phyloP scores from a whole-genome alignment of 1,140 invertebrate species.

The Adelges cooleyi region DNA sequence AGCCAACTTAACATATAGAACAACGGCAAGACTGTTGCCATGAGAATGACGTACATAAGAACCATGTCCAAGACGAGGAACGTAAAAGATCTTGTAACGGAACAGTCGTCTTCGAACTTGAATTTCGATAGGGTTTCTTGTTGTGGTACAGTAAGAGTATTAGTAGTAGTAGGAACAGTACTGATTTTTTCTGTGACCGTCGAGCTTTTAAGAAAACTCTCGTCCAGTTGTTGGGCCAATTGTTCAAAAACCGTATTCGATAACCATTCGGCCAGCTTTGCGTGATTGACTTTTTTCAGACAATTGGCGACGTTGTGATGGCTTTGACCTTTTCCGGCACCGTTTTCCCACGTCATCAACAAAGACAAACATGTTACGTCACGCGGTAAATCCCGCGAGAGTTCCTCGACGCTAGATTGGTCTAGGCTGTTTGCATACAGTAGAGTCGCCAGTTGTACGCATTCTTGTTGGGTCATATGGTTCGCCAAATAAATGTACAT shows the following conservation, averaged over 20 bases:
- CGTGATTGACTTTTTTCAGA: background rate
- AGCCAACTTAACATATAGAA: background rate
- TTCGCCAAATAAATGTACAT: constrained; percentile 11
- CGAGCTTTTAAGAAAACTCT: background rate
- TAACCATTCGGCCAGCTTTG: constrained; percentile 9
- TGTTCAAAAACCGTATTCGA: constrained; percentile 2
- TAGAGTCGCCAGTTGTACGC: background rate
- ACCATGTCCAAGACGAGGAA: background rate
- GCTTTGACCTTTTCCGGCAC: background rate
- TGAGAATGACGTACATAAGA: background rate
- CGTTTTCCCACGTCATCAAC: background rate
- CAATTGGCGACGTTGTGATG: background rate
- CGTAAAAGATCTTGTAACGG: background rate
- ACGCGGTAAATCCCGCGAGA: background rate
- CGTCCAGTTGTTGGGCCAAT: background rate
- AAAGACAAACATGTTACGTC: constrained; percentile 15
- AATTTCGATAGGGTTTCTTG: background rate
- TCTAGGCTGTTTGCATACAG: background rate
- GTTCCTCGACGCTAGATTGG: background rate
- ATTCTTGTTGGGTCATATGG: constrained; percentile 11
- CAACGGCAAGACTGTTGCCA: background rate
- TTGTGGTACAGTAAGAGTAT: background rate
- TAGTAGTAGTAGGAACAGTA: too few relatives aligned
- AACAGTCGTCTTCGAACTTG: background rate
- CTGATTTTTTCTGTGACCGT: background rate